Conservation (phyloP, 2,797 vertebrate genomes). For the Sternarchorhynchus goeldii region DNA sequence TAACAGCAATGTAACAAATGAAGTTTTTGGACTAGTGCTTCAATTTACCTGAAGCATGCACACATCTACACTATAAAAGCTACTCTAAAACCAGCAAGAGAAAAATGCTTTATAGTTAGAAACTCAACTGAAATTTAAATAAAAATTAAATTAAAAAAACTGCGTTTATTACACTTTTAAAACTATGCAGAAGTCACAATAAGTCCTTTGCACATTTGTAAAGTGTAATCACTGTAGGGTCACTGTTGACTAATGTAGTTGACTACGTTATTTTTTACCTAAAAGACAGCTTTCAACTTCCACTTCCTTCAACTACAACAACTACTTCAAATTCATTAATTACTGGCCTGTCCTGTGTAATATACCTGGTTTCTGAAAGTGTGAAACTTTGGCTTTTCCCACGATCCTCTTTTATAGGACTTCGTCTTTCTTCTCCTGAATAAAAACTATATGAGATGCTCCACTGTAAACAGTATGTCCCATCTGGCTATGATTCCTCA, state of each 20-base stretch:
- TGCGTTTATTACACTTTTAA: not conserved
- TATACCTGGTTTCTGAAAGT: constrained; percentile 70
- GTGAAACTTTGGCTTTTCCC: constrained; percentile 73
- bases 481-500: not conserved
- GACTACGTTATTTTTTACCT: not conserved
- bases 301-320: too few relatives aligned
- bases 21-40: not conserved
- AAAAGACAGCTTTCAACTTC: not conserved
- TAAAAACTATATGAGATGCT: constrained; percentile 70
- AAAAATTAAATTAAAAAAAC: not conserved
- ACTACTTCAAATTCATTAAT: not conserved
- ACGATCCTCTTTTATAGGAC: constrained; percentile 66
- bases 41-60: not conserved
- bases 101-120: too few relatives aligned
- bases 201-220: not conserved
- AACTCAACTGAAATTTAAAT: not conserved
- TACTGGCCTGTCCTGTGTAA: not conserved
- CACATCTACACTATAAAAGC: not conserved
- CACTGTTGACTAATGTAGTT: not conserved
- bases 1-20: too few relatives aligned
- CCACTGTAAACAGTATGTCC: constrained; percentile 69
- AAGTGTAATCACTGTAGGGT: not conserved
- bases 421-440: constrained; percentile 62
- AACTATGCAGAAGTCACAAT: not conserved
- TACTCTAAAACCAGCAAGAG: not conserved